Base-by-base conservation (phyloP, 2,888 invertebrate genomes). In the Eupsilia transversa region DNA sequence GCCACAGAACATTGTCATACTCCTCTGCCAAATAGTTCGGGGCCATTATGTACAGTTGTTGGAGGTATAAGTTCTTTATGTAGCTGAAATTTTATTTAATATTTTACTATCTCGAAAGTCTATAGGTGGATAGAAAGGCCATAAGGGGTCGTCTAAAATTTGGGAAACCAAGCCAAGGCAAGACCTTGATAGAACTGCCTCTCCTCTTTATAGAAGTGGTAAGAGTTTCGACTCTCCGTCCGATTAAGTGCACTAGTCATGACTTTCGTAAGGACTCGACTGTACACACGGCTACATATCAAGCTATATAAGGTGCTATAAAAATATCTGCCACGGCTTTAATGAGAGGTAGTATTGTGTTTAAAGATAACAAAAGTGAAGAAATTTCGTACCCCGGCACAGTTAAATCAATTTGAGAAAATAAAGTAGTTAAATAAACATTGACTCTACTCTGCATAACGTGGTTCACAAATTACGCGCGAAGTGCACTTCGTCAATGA, bases 21-120 rank as follows among this genome's bases (percentile, higher is more conserved):
- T 97, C 97, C 93, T 99, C 99, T 17, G 97, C 97, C 60, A 98
- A 94, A 93, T 98, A 99, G 90, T 98, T 98, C 0, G 98, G 98
- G 2, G 98, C 98, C 94, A 98, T 96, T n/a, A 96, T 96, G 87
- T 98, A 97, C 73, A 98, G 96, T 89, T 98, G 98, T 89, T 98
- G 97, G n/a, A 99, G 96, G 93, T 98, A 99, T 84, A 98, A 97
- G 87, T 97, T 97, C 91, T 98, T 98, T 0, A 98, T 97, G 90
- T 97, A 97, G 84, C 97, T 97, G 91, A 71, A 93, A 93, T 72
- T 27, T 35, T 23, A 59, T 54, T 52, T 27, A 23, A 33, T 23
- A 10, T 27, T 68, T 27, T 56, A 61, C 17, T 38, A 38, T 33
- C n/a, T 70, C n/a, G n/a, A 27, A 69, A 38, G 3, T 52, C 17